These are phyloP conservation scores for Brachystomella parvula DNA, from an alignment of 1,140 invertebrate species.

Conservation along the genomic window DNA sequence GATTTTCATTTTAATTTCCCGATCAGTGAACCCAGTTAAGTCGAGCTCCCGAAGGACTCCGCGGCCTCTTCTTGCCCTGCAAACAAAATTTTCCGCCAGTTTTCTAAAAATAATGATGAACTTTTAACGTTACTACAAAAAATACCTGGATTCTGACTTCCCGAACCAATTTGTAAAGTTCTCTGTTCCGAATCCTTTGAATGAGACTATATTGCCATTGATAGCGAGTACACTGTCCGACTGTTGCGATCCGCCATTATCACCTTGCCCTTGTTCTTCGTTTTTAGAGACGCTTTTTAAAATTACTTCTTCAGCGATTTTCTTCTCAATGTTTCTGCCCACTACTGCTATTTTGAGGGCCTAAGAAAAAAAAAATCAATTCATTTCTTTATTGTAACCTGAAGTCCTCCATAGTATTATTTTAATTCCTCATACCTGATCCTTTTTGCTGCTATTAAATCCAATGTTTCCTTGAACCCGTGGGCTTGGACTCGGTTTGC, in stretches of 20 bases:
- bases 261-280: too few relatives aligned
- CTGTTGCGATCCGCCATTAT: too few relatives aligned
- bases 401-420: not conserved
- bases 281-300: not conserved
- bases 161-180: conserved; percentile 34
- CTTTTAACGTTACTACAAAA: not conserved
- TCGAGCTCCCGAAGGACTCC: conserved; percentile 18
- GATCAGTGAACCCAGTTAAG: conserved; percentile 21
- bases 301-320: not conserved
- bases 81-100: not conserved
- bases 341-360: not conserved
- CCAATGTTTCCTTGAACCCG: not conserved
- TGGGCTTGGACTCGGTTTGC: not conserved
- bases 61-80: not conserved
- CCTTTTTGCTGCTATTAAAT: not conserved
- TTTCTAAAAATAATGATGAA: not conserved
- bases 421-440: not conserved
- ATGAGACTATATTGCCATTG: conserved; percentile 18
- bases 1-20: conserved; percentile 27
- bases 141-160: conserved; percentile 10
- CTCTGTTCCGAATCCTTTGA: conserved; percentile 22
- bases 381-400: not conserved
- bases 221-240: conserved; percentile 11
- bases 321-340: not conserved
- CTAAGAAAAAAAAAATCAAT: not conserved